A percentile compares a stretch with the other conserved stretches of the same genome.
These are phyloP conservation scores for Blennius ocellaris DNA, from an alignment of 2,113 vertebrate species.

Conservation along the genomic window DNA sequence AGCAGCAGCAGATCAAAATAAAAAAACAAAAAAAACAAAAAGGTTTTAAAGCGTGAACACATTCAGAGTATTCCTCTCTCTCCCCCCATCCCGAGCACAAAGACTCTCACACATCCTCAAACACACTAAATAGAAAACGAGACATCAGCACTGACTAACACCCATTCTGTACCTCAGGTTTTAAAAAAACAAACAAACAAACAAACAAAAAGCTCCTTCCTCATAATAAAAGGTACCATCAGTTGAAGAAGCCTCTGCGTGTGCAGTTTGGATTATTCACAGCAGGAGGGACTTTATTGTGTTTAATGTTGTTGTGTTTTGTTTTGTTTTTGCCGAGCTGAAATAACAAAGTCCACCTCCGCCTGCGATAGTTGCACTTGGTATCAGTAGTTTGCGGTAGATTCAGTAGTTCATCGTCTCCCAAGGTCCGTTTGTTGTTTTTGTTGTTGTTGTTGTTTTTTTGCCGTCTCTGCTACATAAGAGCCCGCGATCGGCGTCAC, in stretches of 20 bases:
- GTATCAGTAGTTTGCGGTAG: conserved; percentile 33
- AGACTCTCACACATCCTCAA: conserved; percentile 42
- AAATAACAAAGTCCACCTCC: conserved; percentile 32
- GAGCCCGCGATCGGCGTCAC: conserved; percentile 59
- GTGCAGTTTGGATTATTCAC: conserved; percentile 43
- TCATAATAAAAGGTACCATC: conserved; percentile 60
- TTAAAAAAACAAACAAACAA: neutral
- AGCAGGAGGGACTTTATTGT: conserved; percentile 33
- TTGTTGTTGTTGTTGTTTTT: no score
- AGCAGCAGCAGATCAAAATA: conserved; percentile 25
- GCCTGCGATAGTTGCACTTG: conserved; percentile 47
- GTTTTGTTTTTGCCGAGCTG: conserved; percentile 44
- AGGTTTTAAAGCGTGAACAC: conserved; percentile 75
- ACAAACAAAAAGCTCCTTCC: conserved; percentile 39
- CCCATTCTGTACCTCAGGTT: conserved; percentile 5
- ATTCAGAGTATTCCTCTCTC: conserved; percentile 56
- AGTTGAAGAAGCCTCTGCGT: conserved; percentile 19
- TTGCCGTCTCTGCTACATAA: conserved; percentile 33
- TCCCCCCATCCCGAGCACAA: conserved; percentile 15
- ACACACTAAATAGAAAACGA: conserved; percentile 52
- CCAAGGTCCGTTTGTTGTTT: conserved; percentile 1
- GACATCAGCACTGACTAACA: conserved; percentile 50
- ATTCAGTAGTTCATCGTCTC: conserved; percentile 11
- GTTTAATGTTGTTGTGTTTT: no score
- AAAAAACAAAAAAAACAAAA: neutral